Evolutionary conservation across 2,113 vertebrate genomes (phyloP).

Genomic region (Sylvia atricapilla): DNA sequence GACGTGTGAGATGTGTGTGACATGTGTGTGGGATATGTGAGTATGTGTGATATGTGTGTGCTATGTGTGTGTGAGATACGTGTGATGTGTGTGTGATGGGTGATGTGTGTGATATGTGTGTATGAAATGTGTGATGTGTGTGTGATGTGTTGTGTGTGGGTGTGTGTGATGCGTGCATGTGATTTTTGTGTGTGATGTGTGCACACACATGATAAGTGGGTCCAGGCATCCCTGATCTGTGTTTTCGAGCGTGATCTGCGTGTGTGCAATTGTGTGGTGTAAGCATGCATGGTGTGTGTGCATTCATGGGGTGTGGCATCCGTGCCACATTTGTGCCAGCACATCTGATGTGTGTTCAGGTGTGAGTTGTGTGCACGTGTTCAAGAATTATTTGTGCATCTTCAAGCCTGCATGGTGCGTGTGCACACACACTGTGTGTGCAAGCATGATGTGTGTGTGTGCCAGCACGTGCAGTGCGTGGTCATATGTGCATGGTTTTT

Average conservation of each 20-base stretch:
- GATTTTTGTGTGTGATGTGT: too few relatives aligned
- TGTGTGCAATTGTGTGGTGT: neutral
- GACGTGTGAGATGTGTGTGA: neutral
- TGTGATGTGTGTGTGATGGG: neutral
- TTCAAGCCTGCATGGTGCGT: too few relatives aligned
- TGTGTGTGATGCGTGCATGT: neutral
- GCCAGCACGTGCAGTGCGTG: neutral
- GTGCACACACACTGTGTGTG: neutral
- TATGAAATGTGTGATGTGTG: too few relatives aligned
- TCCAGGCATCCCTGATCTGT: too few relatives aligned
- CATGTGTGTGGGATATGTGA: neutral
- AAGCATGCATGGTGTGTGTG: rapidly evolving
- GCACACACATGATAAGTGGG: too few relatives aligned
- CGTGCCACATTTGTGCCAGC: neutral
- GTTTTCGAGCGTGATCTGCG: rapidly evolving
- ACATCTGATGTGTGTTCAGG: neutral
- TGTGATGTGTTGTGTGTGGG: neutral
- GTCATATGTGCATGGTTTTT: rapidly evolving
- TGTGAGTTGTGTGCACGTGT: neutral
- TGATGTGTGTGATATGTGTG: neutral
- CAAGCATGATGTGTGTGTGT: neutral
- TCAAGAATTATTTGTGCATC: neutral
- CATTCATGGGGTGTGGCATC: rapidly evolving
- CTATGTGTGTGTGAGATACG: neutral
- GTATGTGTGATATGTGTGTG: neutral